A percentile compares a stretch with the other conserved stretches of the same genome.
Evolutionary conservation across 1,140 invertebrate genomes (phyloP).

Genomic region (Leucophenga varia): DNA sequence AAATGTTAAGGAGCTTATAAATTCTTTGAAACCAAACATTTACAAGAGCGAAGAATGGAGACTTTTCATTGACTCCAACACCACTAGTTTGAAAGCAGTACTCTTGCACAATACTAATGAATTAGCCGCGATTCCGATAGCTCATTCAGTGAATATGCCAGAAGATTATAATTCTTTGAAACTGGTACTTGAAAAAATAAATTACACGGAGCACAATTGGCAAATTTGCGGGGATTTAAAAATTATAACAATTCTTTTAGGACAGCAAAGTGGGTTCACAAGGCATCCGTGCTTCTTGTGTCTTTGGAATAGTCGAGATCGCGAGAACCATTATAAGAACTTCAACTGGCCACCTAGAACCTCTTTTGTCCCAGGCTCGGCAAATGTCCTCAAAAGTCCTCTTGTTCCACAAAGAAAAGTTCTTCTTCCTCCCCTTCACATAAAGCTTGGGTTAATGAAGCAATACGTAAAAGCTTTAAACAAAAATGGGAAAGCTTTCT

Average conservation of each 20-base stretch:
- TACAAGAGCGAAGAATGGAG: background rate
- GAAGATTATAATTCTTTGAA: background rate
- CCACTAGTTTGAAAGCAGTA: background rate
- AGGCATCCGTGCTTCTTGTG: background rate
- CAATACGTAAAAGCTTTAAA: too few relatives aligned
- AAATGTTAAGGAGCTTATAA: background rate
- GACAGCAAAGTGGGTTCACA: constrained; percentile 1
- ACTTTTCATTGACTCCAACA: background rate
- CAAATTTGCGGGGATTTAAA: background rate
- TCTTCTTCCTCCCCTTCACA: background rate
- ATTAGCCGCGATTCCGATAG: background rate
- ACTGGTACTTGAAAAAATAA: background rate
- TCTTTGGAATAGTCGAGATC: background rate
- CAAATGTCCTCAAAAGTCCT: background rate
- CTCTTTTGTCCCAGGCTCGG: background rate
- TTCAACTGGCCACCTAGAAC: background rate
- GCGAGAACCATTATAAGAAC: background rate
- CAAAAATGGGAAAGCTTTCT: too few relatives aligned
- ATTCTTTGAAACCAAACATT: background rate
- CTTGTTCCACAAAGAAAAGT: background rate
- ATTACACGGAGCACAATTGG: background rate
- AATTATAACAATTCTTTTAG: background rate
- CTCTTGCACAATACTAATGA: background rate
- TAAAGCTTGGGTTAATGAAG: background rate
- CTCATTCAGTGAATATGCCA: background rate